Evolutionary conservation across 1,140 invertebrate genomes (phyloP).

Genomic region (Octopus sinensis): DNA sequence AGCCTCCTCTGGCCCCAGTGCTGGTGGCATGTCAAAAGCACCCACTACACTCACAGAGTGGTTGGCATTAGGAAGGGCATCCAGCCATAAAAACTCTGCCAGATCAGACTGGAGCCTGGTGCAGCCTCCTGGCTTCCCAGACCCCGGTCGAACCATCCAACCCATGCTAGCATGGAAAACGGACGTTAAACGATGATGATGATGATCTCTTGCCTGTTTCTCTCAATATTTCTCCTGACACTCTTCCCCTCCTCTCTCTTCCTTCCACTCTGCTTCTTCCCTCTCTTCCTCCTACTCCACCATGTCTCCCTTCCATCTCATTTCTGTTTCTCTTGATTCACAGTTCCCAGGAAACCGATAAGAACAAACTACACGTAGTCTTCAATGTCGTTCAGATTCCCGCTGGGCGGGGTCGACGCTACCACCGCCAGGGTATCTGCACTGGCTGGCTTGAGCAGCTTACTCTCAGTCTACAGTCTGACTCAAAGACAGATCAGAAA

Average conservation of each 20-base stretch:
- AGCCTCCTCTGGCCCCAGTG: no score
- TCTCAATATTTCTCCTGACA: not conserved
- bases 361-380: slow-evolving; percentile 64
- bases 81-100: no score
- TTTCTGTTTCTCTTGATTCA: not conserved
- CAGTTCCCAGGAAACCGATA: slow-evolving; percentile 49
- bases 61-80: no score
- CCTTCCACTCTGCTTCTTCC: not conserved
- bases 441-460: slow-evolving; percentile 65
- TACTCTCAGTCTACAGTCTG: slow-evolving; percentile 15
- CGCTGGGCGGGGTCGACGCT: slow-evolving; percentile 45
- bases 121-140: no score
- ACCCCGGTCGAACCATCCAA: no score
- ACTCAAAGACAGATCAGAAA: no score
- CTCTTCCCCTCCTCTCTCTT: slow-evolving; percentile 10
- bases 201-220: no score
- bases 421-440: slow-evolving; percentile 66
- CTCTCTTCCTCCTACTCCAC: not conserved
- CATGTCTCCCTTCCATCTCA: not conserved
- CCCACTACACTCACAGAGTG: no score
- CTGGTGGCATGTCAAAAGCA: no score
- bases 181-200: no score
- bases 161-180: no score
- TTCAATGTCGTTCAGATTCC: slow-evolving; percentile 67
- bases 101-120: no score